These are phyloP conservation scores for Tringa solitaria DNA, from an alignment of 2,113 vertebrate genomes.

Conservation along the genomic window DNA sequence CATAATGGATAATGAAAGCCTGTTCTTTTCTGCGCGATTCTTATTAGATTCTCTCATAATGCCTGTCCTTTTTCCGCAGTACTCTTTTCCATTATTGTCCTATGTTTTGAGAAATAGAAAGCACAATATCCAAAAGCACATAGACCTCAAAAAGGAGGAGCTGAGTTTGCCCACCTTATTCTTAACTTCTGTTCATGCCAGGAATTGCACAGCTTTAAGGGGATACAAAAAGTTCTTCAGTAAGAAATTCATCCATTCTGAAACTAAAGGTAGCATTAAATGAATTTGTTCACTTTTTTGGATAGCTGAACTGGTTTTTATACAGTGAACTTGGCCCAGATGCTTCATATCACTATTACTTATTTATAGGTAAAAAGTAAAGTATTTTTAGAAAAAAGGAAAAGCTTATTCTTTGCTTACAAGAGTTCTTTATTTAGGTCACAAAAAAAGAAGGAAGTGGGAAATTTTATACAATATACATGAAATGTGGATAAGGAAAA, in stretches of 20 bases:
- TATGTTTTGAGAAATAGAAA: background rate
- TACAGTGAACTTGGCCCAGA: background rate
- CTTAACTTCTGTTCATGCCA: background rate
- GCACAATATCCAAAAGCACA: background rate
- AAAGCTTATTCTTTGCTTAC: background rate
- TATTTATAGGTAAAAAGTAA: conserved; percentile 28
- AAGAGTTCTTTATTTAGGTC: conserved; percentile 2
- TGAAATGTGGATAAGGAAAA: background rate
- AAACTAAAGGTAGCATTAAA: background rate
- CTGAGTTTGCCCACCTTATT: background rate
- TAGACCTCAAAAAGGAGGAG: background rate
- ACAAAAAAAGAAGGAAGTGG: background rate
- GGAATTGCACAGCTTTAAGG: background rate
- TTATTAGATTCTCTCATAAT: background rate
- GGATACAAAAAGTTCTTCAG: background rate
- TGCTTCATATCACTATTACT: conserved; percentile 3
- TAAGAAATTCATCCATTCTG: background rate
- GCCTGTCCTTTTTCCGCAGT: background rate
- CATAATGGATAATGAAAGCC: background rate
- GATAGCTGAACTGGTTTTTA: background rate
- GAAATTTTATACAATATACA: background rate
- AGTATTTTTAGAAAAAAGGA: background rate
- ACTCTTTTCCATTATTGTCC: background rate
- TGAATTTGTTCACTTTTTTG: background rate
- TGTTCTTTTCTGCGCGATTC: background rate